These are phyloP conservation scores for Ophion ellenae DNA, from an alignment of 2,888 invertebrate genomes.

Conservation along the genomic window DNA sequence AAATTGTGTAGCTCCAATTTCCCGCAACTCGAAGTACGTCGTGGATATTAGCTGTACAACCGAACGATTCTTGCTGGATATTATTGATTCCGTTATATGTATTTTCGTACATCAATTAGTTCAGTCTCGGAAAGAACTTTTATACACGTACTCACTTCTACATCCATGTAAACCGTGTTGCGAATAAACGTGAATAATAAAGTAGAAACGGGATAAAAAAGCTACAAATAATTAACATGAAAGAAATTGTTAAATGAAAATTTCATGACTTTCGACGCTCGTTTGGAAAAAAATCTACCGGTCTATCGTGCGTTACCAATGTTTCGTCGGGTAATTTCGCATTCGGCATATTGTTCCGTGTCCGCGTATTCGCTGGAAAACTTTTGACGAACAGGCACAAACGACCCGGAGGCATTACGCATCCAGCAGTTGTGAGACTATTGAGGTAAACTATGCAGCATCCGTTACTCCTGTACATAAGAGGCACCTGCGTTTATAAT, in stretches of 20 bases:
- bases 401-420: neutral
- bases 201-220: neutral
- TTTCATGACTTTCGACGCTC: neutral
- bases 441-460: neutral
- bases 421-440: neutral
- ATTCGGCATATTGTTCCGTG: neutral
- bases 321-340: neutral
- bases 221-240: neutral
- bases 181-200: slow-evolving; percentile 7
- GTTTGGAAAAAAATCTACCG: neutral
- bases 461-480: neutral
- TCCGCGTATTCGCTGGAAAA: neutral
- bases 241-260: neutral
- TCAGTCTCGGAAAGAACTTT: slow-evolving; percentile 14
- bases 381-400: neutral
- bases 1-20: slow-evolving; percentile 20
- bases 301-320: neutral
- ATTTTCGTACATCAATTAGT: slow-evolving; percentile 54
- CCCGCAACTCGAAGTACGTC: neutral
- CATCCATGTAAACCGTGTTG: neutral
- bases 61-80: slow-evolving; percentile 12
- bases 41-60: slow-evolving; percentile 18
- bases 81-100: slow-evolving; percentile 35
- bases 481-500: neutral
- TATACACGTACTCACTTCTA: neutral